A percentile compares a stretch with the other conserved stretches of the same genome.
These are phyloP conservation scores for Dendropsophus ebraccatus DNA, from an alignment of 2,113 vertebrate genomes.

Conservation along the genomic window DNA sequence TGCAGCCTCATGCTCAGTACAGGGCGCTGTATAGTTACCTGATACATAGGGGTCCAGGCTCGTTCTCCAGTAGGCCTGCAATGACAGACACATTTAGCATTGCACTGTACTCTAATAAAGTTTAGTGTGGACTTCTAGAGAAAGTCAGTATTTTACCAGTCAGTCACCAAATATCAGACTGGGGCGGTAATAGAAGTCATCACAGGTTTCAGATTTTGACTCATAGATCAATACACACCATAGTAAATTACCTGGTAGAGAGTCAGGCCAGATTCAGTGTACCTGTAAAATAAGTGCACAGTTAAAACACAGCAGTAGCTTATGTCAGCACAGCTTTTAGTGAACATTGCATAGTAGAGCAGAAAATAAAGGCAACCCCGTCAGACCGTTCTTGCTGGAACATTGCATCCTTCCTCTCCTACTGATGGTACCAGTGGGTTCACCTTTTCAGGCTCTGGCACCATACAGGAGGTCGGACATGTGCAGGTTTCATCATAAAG, in stretches of 20 bases:
- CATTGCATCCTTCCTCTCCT: conserved; percentile 70
- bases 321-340: not conserved
- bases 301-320: too few relatives aligned
- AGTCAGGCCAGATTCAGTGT: not conserved
- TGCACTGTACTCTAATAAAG: too few relatives aligned
- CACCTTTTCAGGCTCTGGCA: conserved; percentile 84
- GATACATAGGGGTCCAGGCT: not conserved
- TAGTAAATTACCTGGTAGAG: not conserved
- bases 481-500: conserved; percentile 57
- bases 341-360: too few relatives aligned
- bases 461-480: conserved; percentile 72
- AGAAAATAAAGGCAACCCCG: conserved; percentile 39
- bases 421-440: conserved; percentile 78
- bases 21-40: too few relatives aligned
- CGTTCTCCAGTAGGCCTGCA: not conserved
- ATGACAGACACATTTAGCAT: not conserved
- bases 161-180: conserved; percentile 68
- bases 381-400: conserved; percentile 85
- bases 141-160: too few relatives aligned
- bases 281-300: not conserved
- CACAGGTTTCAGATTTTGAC: not conserved
- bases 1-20: too few relatives aligned
- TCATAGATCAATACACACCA: not conserved
- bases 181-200: conserved; percentile 70
- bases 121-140: too few relatives aligned